A percentile compares a stretch with the other conserved stretches of the same genome.
These are phyloP conservation scores for Zootoca vivipara DNA, from an alignment of 2,113 vertebrate species.

Conservation along the genomic window DNA sequence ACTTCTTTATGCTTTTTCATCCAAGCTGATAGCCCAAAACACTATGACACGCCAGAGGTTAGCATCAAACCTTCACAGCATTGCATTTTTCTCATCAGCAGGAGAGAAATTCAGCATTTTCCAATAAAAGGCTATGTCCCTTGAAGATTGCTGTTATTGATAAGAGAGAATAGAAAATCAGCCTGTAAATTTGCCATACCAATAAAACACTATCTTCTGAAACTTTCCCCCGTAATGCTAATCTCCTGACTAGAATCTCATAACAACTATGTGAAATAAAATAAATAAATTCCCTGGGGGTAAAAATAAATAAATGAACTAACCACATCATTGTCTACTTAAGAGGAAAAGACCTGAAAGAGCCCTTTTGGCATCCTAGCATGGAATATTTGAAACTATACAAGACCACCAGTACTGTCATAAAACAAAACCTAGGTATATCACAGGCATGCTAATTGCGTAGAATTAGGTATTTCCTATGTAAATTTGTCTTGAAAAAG, in stretches of 20 bases:
- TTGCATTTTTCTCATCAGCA: constrained; percentile 34
- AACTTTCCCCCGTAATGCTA: neutral
- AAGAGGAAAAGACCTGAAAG: neutral
- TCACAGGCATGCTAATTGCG: constrained; percentile 6
- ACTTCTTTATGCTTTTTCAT: constrained; percentile 30
- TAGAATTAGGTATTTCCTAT: neutral
- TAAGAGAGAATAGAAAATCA: constrained; percentile 12
- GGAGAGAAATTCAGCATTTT: constrained; percentile 27
- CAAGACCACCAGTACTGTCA: neutral
- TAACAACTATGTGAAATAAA: constrained; percentile 26
- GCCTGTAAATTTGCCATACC: constrained; percentile 13
- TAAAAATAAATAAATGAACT: neutral
- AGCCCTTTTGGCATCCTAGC: neutral
- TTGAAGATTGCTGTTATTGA: constrained; percentile 13
- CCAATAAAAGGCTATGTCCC: neutral
- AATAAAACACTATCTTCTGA: constrained; percentile 4
- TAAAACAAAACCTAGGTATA: neutral
- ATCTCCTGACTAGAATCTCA: constrained; percentile 14
- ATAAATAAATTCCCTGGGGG: constrained; percentile 21
- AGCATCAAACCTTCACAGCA: constrained; percentile 7
- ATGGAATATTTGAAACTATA: constrained; percentile 1
- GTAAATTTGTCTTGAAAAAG: neutral
- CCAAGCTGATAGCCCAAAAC: constrained; percentile 37
- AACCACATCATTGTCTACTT: constrained; percentile 11
- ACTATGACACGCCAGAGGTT: constrained; percentile 41